These are phyloP conservation scores for Carettochelys insculpta DNA, from an alignment of 2,113 vertebrate genomes.

Conservation along the genomic window DNA sequence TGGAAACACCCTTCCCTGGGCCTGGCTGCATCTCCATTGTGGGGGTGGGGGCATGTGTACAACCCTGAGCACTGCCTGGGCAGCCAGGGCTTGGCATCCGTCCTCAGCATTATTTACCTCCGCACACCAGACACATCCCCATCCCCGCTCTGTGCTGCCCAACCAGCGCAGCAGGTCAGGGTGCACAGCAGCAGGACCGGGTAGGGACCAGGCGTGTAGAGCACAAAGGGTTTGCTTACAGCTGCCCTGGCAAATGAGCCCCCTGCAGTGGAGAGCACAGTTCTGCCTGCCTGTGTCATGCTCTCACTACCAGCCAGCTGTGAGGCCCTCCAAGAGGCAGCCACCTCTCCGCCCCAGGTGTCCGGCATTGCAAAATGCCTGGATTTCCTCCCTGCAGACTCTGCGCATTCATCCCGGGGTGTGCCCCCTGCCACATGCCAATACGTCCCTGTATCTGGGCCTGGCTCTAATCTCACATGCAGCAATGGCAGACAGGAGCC, in stretches of 20 bases:
- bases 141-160: background rate
- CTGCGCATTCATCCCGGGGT: background rate
- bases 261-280: background rate
- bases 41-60: too few relatives aligned
- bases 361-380: background rate
- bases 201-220: background rate
- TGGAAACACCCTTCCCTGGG: background rate
- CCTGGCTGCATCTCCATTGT: background rate
- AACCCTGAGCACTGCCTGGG: background rate
- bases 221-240: background rate
- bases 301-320: background rate
- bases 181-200: background rate
- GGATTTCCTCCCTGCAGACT: background rate
- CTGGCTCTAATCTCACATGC: background rate
- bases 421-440: background rate
- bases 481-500: background rate
- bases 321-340: background rate
- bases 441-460: background rate
- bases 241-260: background rate
- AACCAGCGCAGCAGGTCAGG: background rate
- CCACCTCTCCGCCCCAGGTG: background rate
- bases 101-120: too few relatives aligned
- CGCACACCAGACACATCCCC: too few relatives aligned
- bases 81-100: too few relatives aligned
- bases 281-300: background rate